phyloP scores from a whole-genome alignment of 2,797 vertebrate genomes.

The Sebastes taczanowskii region DNA sequence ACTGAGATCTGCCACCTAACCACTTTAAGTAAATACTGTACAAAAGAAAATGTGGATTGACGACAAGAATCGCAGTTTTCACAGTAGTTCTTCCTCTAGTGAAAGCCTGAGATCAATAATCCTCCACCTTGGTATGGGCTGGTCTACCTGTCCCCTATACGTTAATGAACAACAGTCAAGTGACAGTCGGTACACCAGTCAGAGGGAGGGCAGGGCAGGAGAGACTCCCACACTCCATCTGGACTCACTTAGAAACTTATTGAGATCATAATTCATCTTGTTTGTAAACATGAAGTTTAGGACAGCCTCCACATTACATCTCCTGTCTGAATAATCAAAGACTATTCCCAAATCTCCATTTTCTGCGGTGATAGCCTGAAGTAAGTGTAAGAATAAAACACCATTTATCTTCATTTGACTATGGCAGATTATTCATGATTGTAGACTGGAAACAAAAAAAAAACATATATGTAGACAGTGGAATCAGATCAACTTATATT shows the following conservation, averaged over 20 bases:
- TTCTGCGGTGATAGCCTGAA: neutral
- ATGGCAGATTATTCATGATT: neutral
- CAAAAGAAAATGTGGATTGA: conserved; percentile 1
- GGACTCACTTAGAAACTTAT: neutral
- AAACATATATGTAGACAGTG: neutral
- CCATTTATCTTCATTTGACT: neutral
- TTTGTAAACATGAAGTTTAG: conserved; percentile 28
- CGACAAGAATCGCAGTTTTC: neutral
- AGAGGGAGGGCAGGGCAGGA: conserved; percentile 24
- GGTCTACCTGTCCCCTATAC: conserved; percentile 39
- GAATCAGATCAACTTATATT: neutral
- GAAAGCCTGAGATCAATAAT: conserved; percentile 43
- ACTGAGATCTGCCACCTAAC: neutral
- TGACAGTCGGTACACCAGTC: conserved; percentile 26
- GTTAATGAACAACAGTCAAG: conserved; percentile 83
- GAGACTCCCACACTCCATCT: conserved; percentile 49
- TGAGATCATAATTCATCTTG: conserved; percentile 12
- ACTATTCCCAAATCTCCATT: neutral
- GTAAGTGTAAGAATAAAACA: neutral
- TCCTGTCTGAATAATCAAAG: neutral
- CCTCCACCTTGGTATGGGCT: conserved; percentile 26
- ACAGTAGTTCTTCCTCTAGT: neutral
- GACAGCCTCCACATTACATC: neutral
- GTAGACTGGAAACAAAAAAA: neutral
- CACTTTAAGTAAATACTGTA: neutral